phyloP scores from a whole-genome alignment of 2,888 invertebrate genomes.

The Cyclophora albipunctata region DNA sequence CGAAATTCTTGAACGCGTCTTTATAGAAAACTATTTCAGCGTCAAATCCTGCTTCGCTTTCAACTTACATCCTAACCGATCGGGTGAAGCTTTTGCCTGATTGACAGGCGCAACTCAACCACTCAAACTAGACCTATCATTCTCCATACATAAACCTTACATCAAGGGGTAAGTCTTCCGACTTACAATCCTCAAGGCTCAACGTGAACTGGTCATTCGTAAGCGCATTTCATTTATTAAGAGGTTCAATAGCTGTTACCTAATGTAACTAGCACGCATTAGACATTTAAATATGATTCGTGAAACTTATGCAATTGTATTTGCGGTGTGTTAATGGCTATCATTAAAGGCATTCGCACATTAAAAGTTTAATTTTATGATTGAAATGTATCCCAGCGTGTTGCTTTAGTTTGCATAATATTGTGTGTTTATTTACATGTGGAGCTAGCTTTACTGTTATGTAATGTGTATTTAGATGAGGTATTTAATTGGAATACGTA shows the following conservation, averaged over 20 bases:
- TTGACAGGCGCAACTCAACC: constrained; percentile 58
- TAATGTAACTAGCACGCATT: constrained; percentile 56
- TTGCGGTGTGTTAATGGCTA: constrained; percentile 37
- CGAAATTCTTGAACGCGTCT: too few species aligned
- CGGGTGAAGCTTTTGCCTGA: constrained; percentile 49
- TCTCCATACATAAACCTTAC: constrained; percentile 4
- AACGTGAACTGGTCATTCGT: constrained; percentile 31
- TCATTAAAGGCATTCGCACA: constrained; percentile 32
- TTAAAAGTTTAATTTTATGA: constrained; percentile 13
- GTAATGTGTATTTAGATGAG: background rate
- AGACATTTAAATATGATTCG: constrained; percentile 62
- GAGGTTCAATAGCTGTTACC: constrained; percentile 45
- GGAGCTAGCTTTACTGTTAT: background rate
- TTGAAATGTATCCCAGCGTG: constrained; percentile 20
- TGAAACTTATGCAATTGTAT: constrained; percentile 53
- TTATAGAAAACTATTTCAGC: too few species aligned
- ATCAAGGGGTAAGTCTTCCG: constrained; percentile 2
- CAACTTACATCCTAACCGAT: constrained; percentile 33
- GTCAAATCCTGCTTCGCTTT: background rate
- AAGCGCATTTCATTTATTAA: constrained; percentile 56
- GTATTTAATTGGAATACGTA: too few species aligned
- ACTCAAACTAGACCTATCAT: constrained; percentile 28
- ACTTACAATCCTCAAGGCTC: constrained; percentile 21
- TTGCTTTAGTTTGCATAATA: constrained; percentile 17
- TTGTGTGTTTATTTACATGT: constrained; percentile 9